Conservation (phyloP, 1,140 invertebrate genomes). For the Musca domestica region DNA sequence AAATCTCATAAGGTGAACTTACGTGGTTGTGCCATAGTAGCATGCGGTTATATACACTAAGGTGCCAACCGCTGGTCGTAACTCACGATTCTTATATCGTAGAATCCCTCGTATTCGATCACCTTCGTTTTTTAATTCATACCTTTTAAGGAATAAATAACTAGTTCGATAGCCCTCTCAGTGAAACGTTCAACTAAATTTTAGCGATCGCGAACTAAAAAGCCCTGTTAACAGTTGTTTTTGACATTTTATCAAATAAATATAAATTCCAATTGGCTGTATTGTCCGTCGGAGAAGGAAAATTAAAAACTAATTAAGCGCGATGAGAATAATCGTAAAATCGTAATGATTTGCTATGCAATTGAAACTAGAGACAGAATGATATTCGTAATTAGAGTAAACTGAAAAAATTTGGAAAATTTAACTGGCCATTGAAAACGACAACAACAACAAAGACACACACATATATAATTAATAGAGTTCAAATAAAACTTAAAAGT, state of each 20-base stretch:
- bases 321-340: constrained; percentile 3
- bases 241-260: constrained; percentile 4
- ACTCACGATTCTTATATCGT: too few species aligned
- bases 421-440: too few species aligned
- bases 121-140: too few species aligned
- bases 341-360: background rate
- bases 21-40: too few species aligned
- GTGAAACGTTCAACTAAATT: background rate
- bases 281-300: constrained; percentile 11
- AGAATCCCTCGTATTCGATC: too few species aligned
- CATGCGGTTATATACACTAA: too few species aligned
- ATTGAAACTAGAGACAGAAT: background rate
- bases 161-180: background rate
- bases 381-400: too few species aligned
- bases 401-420: background rate
- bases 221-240: background rate
- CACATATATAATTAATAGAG: background rate
- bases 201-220: too few species aligned
- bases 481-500: background rate
- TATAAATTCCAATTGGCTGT: constrained; percentile 12
- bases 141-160: background rate
- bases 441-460: background rate
- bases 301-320: constrained; percentile 14
- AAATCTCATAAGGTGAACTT: too few species aligned
- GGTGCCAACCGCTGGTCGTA: too few species aligned